Evolutionary conservation across 2,797 vertebrate species (phyloP).

Genomic region (Poecilia wingei): DNA sequence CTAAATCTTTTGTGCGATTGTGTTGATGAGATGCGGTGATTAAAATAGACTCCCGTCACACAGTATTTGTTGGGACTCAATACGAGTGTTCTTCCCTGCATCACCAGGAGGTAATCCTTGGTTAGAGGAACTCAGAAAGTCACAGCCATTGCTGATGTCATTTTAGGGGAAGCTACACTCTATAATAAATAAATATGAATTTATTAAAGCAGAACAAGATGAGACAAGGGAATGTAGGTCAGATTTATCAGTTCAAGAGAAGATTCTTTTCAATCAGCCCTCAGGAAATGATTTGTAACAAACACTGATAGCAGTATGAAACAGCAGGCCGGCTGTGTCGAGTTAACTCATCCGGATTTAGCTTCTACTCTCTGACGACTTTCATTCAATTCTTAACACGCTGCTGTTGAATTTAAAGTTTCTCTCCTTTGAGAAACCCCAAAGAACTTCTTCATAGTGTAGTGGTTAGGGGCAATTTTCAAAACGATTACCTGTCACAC

Average conservation of each 20-base stretch:
- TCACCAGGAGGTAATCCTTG: conserved; percentile 35
- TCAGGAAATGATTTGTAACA: conserved; percentile 3
- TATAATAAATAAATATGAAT: background rate
- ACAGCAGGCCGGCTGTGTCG: background rate
- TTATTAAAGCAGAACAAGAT: conserved; percentile 4
- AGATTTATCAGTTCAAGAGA: conserved; percentile 11
- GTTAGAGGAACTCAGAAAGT: background rate
- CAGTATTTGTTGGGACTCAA: conserved; percentile 34
- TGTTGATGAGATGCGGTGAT: conserved; percentile 53
- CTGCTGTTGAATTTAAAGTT: background rate
- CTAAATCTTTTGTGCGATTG: conserved; percentile 58
- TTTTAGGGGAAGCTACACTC: background rate
- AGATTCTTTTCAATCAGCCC: conserved; percentile 19
- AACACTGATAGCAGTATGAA: background rate
- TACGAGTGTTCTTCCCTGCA: conserved; percentile 21
- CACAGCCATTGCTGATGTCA: background rate
- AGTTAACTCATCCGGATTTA: background rate
- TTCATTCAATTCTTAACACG: background rate
- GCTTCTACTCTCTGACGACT: background rate
- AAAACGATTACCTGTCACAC: background rate
- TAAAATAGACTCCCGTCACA: conserved; percentile 54
- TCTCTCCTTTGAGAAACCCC: background rate
- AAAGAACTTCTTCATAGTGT: background rate
- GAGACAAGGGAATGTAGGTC: conserved; percentile 4
- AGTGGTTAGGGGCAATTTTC: background rate